Percentiles rank a stretch among this genome's conserved stretches.
Evolutionary conservation across 2,797 vertebrate species (phyloP).

Genomic region (Eremophila alpestris): DNA sequence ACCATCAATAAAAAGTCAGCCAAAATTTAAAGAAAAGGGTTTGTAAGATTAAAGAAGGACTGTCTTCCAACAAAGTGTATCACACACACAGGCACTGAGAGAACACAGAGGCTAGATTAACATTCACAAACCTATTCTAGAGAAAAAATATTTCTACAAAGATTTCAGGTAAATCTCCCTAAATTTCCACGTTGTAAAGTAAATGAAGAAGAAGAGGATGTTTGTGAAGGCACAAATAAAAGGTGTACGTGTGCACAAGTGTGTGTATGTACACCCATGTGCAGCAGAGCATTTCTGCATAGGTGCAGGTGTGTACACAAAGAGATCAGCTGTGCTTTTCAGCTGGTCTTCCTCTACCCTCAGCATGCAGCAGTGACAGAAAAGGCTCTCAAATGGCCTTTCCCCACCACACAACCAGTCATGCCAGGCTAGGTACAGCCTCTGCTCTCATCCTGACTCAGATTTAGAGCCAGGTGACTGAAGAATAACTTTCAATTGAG

Average conservation of each 20-base stretch:
- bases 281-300: neutral
- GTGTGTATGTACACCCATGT: too few species aligned
- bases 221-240: neutral
- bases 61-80: neutral
- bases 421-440: neutral
- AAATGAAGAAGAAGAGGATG: neutral
- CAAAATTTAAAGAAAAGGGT: neutral
- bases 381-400: neutral
- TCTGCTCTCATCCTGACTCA: neutral
- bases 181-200: neutral
- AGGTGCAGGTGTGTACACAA: neutral
- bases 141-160: neutral
- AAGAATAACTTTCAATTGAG: neutral
- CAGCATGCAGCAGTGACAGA: neutral
- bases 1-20: neutral
- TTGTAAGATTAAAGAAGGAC: neutral
- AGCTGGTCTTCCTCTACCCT: too few species aligned
- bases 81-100: neutral
- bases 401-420: neutral
- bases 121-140: neutral
- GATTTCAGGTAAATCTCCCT: neutral
- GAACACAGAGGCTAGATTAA: neutral
- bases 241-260: neutral
- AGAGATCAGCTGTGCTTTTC: neutral
- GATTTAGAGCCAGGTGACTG: neutral